Conservation (phyloP, 2,113 vertebrate genomes). For the Upupa epops region DNA sequence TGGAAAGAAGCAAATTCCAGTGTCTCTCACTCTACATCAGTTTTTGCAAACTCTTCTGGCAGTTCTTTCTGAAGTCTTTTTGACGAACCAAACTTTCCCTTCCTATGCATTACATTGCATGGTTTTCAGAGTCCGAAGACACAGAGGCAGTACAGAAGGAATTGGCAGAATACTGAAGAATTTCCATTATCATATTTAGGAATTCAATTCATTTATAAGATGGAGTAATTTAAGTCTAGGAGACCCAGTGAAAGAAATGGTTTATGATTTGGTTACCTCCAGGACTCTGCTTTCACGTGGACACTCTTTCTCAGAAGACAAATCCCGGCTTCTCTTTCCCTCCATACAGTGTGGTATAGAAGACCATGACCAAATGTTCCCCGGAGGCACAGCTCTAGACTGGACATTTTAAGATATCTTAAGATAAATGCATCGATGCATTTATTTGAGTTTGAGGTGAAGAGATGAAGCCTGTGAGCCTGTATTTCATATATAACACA, state of each 20-base stretch:
- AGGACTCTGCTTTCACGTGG: not conserved
- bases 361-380: not conserved
- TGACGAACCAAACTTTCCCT: not conserved
- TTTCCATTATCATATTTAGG: not conserved
- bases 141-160: not conserved
- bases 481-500: not conserved
- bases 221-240: not conserved
- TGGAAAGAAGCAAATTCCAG: not conserved
- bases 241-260: not conserved
- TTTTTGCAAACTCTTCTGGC: not conserved
- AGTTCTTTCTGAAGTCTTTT: not conserved
- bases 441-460: rapidly evolving
- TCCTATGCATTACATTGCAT: not conserved
- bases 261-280: not conserved
- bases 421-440: not conserved
- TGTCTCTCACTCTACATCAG: not conserved
- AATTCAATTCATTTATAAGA: not conserved
- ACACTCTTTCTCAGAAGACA: not conserved
- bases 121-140: not conserved
- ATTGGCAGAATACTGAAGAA: not conserved
- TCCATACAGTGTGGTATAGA: not conserved
- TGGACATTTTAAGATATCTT: not conserved
- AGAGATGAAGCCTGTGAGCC: not conserved
- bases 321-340: not conserved
- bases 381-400: not conserved